Conservation (phyloP, 2,797 vertebrate genomes). For the Nannoperca obscura region DNA sequence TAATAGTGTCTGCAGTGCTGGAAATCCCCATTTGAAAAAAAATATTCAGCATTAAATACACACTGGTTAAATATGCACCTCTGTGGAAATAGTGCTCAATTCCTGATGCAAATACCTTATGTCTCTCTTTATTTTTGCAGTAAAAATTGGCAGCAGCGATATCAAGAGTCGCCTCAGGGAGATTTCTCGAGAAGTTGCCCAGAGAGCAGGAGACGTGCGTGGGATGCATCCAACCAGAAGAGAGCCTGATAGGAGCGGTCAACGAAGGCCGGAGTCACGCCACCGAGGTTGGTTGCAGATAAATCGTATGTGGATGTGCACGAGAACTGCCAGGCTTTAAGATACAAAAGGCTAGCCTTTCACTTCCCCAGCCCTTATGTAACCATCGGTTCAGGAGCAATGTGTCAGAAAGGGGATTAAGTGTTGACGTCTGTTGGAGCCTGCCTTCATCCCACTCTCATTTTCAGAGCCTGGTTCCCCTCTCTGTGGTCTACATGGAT, state of each 20-base stretch:
- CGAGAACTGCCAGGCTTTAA: slow-evolving; percentile 28
- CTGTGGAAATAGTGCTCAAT: not conserved
- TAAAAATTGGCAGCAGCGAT: slow-evolving; percentile 84
- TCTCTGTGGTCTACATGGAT: slow-evolving; percentile 23
- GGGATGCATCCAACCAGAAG: slow-evolving; percentile 83
- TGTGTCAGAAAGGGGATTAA: slow-evolving; percentile 84
- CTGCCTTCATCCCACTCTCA: slow-evolving; percentile 67
- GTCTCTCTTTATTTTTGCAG: slow-evolving; percentile 73
- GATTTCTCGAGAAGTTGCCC: slow-evolving; percentile 90
- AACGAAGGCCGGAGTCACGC: slow-evolving; percentile 79
- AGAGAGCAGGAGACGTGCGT: slow-evolving; percentile 87
- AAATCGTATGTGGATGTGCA: not conserved
- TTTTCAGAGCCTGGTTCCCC: slow-evolving; percentile 49
- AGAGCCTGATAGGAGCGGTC: slow-evolving; percentile 85
- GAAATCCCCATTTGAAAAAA: slow-evolving; percentile 25
- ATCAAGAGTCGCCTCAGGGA: slow-evolving; percentile 89
- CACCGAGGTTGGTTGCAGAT: slow-evolving; percentile 72
- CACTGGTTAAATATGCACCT: not conserved
- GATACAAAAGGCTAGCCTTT: slow-evolving; percentile 57
- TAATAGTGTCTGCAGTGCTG: slow-evolving; percentile 28
- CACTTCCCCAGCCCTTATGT: slow-evolving; percentile 66
- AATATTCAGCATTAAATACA: not conserved
- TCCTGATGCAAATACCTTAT: not conserved
- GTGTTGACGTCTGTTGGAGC: slow-evolving; percentile 75
- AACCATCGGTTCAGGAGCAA: slow-evolving; percentile 76